Evolutionary conservation across 2,113 vertebrate genomes (phyloP), one percentile per base, ranked within the genome.

Genomic region (Hippocampus mohnikei): DNA sequence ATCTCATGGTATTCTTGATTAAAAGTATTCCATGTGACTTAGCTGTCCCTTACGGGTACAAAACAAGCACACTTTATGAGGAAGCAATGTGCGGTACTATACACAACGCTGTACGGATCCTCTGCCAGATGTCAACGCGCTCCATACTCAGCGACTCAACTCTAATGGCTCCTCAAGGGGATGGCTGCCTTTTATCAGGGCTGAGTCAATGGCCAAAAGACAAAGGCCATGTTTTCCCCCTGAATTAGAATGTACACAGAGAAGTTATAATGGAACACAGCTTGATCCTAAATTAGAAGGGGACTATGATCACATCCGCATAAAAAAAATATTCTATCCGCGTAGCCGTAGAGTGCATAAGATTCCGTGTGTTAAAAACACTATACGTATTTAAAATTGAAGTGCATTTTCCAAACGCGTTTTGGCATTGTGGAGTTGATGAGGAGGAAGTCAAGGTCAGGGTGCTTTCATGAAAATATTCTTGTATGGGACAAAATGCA

Each of bases 191-290:
- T 64, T 73, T 58, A 69, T 82, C 60, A 75, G 55, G 15, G 29
- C 67, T 77, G 73, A 83, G 25, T 82, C 79, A 81, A 68, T 0
- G 44, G 0, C 18, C 48, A 66, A 70, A 81, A 50, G 59, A 21
- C n/a, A 79, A 76, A 77, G 33, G 44, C 25, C 25, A 67, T 79
- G 66, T 78, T 56, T 27, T 8, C 23, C 10, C 33, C 42, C 20
- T 27, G 42, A 56, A 75, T 23, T 53, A 29, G 64, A 62, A 79
- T 44, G 68, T 63, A 72, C 59, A 59, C 37, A 62, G 11, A 44
- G 12, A 37, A 52, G 20, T 53, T 8, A 67, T 27, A 59, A 65
- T 3, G 27, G 33, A 68, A 59, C 27, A 13, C 12, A 8, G 23
- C 20, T 68, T 8, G 41, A 8, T 53, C 8, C 41, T 37, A 65